Base-by-base conservation (phyloP, 1,140 invertebrate genomes). In the Drosophila bocki region DNA sequence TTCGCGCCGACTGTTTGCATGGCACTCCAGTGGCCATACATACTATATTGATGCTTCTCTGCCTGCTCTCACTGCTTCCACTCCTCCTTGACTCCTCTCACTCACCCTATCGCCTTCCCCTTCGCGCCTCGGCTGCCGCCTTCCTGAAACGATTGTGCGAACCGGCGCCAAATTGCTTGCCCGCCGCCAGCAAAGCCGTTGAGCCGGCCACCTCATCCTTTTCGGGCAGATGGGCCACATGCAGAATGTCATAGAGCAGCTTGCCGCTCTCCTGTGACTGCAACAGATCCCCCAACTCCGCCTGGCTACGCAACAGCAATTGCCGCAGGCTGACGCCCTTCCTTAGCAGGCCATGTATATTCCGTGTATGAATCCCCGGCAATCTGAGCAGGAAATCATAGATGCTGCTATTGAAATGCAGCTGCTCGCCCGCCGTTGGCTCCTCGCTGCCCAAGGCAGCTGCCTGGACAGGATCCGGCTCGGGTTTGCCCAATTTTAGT, bases 361-460 rank as follows among this genome's bases (percentile, higher is more conserved):
- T 99, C 93, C 97, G 98, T 0, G 96, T 96, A 80, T 96, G 96
- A 6, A 99, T 95, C 7, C 98, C 98, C 0, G 98, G 98, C 80
- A 99, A 94, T 93, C 98, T 98, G 12, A 96, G 94, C 22, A 99
- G 93, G 92, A 99, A 97, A 94, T 99, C 98, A 93, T 96, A 95
- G 54, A 97, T 95, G 53, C 93, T 93, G 26, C 95, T 93, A 93
- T 98, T 98, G 88, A 96, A 98, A 92, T 96, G 95, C 61, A 94
- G 90, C 45, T 90, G 91, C 33, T 94, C 94, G 9, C 68, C 61
- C 0, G 37, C 64, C 29, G 94, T 92, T 5, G 93, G 91, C 63
- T 95, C 94, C 63, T 96, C 95, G 19, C 94, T 93, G 63, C 96
- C 96, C 32, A 96, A 91, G 19, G 95, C 94, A 13, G 94, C 92